phyloP scores from a whole-genome alignment of 2,888 invertebrate genomes.

The Pristionchus entomophagus region DNA sequence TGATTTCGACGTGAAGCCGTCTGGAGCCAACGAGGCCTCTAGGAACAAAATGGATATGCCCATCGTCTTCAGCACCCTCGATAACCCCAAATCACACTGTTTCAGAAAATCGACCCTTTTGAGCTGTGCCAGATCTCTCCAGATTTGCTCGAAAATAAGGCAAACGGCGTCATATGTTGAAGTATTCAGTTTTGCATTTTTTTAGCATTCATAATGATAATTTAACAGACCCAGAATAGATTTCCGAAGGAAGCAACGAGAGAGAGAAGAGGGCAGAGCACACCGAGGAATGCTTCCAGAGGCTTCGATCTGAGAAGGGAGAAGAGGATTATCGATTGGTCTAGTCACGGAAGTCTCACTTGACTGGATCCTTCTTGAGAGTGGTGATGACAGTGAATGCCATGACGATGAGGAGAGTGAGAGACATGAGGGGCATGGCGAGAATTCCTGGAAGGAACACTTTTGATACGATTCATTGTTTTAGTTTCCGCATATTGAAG shows the following conservation, averaged over 20 bases:
- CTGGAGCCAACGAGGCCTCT: no score
- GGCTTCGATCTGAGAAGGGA: constrained; percentile 66
- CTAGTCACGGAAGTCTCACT: neutral
- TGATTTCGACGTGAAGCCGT: no score
- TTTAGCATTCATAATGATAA: no score
- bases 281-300: constrained; percentile 73
- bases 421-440: constrained; percentile 72
- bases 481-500: neutral
- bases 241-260: constrained; percentile 72
- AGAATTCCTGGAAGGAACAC: constrained; percentile 61
- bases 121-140: no score
- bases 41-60: no score
- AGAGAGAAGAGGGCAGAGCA: constrained; percentile 74
- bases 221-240: constrained; percentile 70
- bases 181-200: no score
- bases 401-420: constrained; percentile 72
- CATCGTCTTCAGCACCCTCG: no score
- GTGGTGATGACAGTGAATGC: constrained; percentile 72
- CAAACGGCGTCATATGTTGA: no score
- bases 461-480: neutral
- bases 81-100: no score
- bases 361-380: constrained; percentile 63
- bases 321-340: neutral
- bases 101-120: no score
- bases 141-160: no score